Percentiles rank a stretch among this genome's conserved stretches.
Evolutionary conservation across 2,888 invertebrate species (phyloP).

Genomic region (Didymodactylos carnosus): DNA sequence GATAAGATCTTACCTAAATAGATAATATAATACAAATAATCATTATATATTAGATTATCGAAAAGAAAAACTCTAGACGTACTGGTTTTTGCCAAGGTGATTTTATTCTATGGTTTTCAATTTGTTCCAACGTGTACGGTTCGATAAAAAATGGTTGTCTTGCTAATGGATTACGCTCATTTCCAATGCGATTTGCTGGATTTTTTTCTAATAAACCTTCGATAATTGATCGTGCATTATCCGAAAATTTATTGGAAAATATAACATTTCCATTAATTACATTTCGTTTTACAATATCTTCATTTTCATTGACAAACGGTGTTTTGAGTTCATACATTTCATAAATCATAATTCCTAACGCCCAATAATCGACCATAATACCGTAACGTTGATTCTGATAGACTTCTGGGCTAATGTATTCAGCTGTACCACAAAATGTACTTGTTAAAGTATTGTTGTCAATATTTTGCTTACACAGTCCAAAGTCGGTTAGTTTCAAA

Average conservation of each 20-base stretch:
- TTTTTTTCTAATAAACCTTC: constrained; percentile 63
- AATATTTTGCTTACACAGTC: constrained; percentile 42
- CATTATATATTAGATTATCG: too few relatives aligned
- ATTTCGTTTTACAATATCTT: neutral
- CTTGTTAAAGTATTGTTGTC: constrained; percentile 26
- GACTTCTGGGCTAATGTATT: constrained; percentile 18
- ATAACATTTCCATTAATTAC: neutral
- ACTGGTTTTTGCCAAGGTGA: neutral
- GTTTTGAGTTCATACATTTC: neutral
- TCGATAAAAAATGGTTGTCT: neutral
- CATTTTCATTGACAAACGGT: neutral
- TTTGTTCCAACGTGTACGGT: neutral
- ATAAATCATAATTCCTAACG: neutral
- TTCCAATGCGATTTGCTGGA: constrained; percentile 64
- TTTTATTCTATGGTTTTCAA: neutral
- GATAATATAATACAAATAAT: too few relatives aligned
- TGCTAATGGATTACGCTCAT: constrained; percentile 49
- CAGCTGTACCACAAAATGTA: constrained; percentile 46
- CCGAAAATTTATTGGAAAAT: neutral
- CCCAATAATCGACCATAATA: neutral
- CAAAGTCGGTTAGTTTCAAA: constrained; percentile 40
- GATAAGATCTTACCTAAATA: too few relatives aligned
- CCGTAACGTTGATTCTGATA: neutral
- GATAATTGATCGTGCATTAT: neutral
- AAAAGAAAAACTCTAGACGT: neutral